Evolutionary conservation across 2,888 invertebrate genomes (phyloP), one percentile per base, ranked within the genome.

Genomic region (Amphipoea oculea): DNA sequence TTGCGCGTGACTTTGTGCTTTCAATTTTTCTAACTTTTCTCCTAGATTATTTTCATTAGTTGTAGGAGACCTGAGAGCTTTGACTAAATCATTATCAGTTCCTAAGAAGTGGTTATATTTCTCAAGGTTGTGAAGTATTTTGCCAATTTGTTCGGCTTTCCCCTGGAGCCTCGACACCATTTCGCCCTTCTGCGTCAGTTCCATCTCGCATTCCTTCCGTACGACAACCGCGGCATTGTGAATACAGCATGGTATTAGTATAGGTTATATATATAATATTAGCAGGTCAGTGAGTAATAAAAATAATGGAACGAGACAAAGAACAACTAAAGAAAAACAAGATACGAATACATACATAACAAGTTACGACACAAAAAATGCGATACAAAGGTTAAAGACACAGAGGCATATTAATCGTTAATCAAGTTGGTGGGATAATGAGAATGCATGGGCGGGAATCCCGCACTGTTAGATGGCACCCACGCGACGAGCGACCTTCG

Each of bases 181-280:
- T 97, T 99, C 99, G 92, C 99, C 99, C 96, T 99, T 99, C 97
- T 99, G 99, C 93, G 99, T 99, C 95, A 99, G 97, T 96, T 99
- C 99, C 97, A 98, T 98, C 97, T 99, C 99, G 97, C 99, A 99
- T 97, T 99, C 99, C 99, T 99, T 97, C 95, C 96, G 92, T 94
- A 92, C 90, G 93, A 92, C 84, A 94, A 93, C 91, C 95, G 95
- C 95, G 95, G 95, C 96, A 96, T 94, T 93, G 92, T 95, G 94
- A 96, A 96, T 95, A 96, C 94, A 96, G 91, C 93, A 94, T 93
- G 91, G 92, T 90, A 95, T 96, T 97, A 97, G 96, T 97, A 94
- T 92, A 77, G 79, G 78, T 78, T 82, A 90, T 89, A 90, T 89
- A 89, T 60, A 86, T 85, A 81, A 83, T 73, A 81, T 67, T 72